Evolutionary conservation across 2,888 invertebrate genomes (phyloP).

Genomic region (Tolmerus cingulatus): DNA sequence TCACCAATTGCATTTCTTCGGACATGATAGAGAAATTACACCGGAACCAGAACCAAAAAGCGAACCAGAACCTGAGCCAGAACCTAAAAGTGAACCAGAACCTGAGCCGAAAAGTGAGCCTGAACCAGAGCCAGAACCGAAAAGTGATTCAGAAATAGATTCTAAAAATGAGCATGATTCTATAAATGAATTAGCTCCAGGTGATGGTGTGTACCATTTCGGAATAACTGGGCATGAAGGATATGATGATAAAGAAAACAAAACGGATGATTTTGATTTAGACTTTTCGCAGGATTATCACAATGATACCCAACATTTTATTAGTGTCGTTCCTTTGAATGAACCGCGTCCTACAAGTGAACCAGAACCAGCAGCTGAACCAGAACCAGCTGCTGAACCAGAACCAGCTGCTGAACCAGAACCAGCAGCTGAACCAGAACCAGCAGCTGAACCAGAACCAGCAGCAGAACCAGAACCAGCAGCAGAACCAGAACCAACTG

Average conservation of each 20-base stretch:
- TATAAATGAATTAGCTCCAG: conserved; percentile 45
- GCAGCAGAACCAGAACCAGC: conserved; percentile 41
- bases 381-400: conserved; percentile 58
- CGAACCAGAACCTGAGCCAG: conserved; percentile 45
- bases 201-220: conserved; percentile 55
- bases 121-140: conserved; percentile 54
- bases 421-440: conserved; percentile 53
- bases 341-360: conserved; percentile 58
- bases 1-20: neutral
- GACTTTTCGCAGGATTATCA: conserved; percentile 53
- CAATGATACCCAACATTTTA: neutral
- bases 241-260: neutral
- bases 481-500: conserved; percentile 42
- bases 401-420: conserved; percentile 60
- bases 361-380: conserved; percentile 57
- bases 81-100: neutral
- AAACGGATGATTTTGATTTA: neutral
- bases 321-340: neutral
- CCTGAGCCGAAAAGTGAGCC: conserved; percentile 23
- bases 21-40: neutral
- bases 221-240: neutral
- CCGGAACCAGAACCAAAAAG: conserved; percentile 48
- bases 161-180: neutral
- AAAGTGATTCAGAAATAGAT: neutral
- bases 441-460: conserved; percentile 59